These are phyloP conservation scores for Stenoptilia bipunctidactyla DNA, from an alignment of 2,888 invertebrate genomes.

Conservation along the genomic window DNA sequence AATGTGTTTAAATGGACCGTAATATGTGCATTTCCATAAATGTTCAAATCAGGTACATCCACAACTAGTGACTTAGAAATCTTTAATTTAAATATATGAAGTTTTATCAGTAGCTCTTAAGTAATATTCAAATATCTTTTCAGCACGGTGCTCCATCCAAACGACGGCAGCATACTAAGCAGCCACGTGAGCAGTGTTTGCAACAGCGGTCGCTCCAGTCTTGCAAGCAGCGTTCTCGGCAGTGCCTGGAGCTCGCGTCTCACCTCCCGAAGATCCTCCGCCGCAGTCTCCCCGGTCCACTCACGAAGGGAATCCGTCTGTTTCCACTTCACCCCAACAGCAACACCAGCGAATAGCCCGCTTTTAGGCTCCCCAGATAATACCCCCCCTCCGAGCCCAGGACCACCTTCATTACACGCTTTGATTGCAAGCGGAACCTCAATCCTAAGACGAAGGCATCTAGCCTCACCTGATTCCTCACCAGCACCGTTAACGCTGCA, in stretches of 20 bases:
- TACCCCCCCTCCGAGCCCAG: constrained; percentile 68
- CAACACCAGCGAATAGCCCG: constrained; percentile 91
- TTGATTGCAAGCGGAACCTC: constrained; percentile 64
- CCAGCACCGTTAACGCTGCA: constrained; percentile 75
- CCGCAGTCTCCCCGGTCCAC: constrained; percentile 65
- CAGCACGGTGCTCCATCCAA: constrained; percentile 91
- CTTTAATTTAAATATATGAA: background rate
- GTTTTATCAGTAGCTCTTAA: background rate
- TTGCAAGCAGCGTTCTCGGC: constrained; percentile 53
- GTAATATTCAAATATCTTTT: constrained; percentile 3
- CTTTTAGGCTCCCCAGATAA: constrained; percentile 72
- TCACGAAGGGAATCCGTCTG: constrained; percentile 83
- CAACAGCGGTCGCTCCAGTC: constrained; percentile 71
- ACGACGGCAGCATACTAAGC: constrained; percentile 82
- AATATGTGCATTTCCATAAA: too few relatives aligned
- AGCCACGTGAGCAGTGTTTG: constrained; percentile 64
- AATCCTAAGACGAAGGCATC: constrained; percentile 62
- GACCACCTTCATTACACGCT: constrained; percentile 61
- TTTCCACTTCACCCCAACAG: constrained; percentile 82
- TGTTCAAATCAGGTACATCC: too few relatives aligned
- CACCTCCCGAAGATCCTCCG: constrained; percentile 68
- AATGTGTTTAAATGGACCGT: too few relatives aligned
- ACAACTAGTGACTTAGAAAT: background rate
- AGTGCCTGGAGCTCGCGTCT: constrained; percentile 76
- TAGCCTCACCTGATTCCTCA: constrained; percentile 68